Percentiles rank a stretch among this genome's conserved stretches.
These are phyloP conservation scores for Neolamprologus kungweensis DNA, from an alignment of 2,113 vertebrate species.

Conservation along the genomic window DNA sequence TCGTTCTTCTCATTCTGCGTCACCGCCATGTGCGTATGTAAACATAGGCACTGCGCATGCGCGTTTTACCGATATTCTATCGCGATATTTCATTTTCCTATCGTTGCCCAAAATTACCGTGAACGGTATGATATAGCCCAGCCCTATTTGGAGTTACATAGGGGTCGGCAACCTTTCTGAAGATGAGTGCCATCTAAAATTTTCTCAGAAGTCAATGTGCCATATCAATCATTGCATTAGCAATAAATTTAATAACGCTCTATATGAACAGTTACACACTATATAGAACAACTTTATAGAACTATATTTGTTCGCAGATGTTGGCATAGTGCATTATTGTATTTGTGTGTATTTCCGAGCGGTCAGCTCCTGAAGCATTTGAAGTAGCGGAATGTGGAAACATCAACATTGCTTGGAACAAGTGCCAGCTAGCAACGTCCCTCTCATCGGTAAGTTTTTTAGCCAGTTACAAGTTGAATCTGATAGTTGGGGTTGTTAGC, in stretches of 20 bases:
- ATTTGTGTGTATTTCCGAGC: neutral
- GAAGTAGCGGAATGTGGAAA: fast-evolving
- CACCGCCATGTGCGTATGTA: too few relatives aligned
- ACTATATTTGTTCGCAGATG: fast-evolving
- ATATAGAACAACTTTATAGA: neutral
- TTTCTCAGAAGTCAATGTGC: neutral
- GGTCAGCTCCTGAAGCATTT: neutral
- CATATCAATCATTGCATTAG: fast-evolving
- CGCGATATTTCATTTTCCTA: fast-evolving
- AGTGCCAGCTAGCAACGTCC: neutral
- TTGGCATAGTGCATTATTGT: neutral
- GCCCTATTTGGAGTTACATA: neutral
- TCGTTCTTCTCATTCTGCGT: too few relatives aligned
- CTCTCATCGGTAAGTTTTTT: neutral
- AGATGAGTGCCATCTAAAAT: neutral
- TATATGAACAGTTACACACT: neutral
- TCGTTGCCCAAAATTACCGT: too few relatives aligned
- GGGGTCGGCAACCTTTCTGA: neutral
- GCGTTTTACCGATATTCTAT: fast-evolving
- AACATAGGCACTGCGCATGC: fast-evolving
- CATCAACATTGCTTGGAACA: neutral
- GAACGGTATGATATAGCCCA: too few relatives aligned
- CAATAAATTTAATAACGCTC: neutral
- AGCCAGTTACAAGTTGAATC: neutral
- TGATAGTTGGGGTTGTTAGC: neutral